Conservation (phyloP, 2,888 invertebrate genomes). For the Cantharis rufa region DNA sequence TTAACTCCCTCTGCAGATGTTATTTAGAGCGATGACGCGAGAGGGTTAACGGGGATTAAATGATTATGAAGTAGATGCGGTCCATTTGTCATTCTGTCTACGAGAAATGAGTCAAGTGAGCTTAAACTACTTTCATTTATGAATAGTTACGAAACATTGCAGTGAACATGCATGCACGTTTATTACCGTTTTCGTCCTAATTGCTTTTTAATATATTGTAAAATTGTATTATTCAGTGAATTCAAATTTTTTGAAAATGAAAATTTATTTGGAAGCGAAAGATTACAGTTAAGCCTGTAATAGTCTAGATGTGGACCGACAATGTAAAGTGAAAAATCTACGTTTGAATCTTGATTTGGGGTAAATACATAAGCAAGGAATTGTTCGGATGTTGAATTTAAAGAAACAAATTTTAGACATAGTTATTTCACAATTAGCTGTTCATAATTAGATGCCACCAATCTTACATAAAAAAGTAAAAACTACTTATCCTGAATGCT, state of each 20-base stretch:
- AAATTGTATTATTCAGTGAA: neutral
- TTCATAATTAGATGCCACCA: no score
- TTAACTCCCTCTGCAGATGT: slow-evolving; percentile 36
- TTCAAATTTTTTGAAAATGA: neutral
- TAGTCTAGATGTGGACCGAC: no score
- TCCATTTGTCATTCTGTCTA: slow-evolving; percentile 56
- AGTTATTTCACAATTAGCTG: no score
- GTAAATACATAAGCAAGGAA: neutral
- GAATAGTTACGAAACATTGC: slow-evolving; percentile 12
- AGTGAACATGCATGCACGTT: neutral
- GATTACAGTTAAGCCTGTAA: neutral
- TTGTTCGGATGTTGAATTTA: no score
- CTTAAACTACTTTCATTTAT: slow-evolving; percentile 19
- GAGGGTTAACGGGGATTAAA: slow-evolving; percentile 57
- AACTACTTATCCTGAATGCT: no score
- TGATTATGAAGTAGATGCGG: slow-evolving; percentile 56
- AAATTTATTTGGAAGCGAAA: neutral
- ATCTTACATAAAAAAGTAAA: no score
- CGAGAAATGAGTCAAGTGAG: slow-evolving; percentile 38
- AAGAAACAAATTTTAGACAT: no score
- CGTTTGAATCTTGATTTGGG: neutral
- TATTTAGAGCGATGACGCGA: slow-evolving; percentile 51
- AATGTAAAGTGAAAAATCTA: neutral
- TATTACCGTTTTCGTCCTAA: neutral
- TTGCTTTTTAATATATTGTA: neutral